Evolutionary conservation across 2,113 vertebrate genomes (phyloP).

Genomic region (Cheirogaleus medius): DNA sequence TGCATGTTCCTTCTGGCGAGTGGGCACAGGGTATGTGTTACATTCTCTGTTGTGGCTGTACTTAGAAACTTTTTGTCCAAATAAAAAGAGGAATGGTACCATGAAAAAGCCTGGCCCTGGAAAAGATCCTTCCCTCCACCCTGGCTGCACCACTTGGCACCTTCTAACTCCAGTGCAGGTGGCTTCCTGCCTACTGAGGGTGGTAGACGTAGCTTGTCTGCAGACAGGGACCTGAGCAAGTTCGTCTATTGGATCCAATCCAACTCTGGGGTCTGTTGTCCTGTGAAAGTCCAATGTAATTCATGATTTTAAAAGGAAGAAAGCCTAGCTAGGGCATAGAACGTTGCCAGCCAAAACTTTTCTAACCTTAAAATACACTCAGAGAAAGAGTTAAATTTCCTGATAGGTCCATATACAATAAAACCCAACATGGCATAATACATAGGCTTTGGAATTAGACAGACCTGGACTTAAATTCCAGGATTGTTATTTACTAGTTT

Average conservation of each 20-base stretch:
- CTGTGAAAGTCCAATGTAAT: not conserved
- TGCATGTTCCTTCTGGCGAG: not conserved
- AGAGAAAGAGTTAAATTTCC: not conserved
- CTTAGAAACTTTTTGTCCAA: not conserved
- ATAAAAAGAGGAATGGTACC: not conserved
- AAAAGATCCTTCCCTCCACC: not conserved
- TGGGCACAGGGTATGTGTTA: not conserved
- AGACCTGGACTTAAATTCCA: not conserved
- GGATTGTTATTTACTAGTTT: not conserved
- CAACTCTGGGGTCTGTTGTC: not conserved
- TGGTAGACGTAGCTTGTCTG: accelerated
- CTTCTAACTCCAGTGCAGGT: too few relatives aligned
- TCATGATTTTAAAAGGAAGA: not conserved
- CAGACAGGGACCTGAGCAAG: not conserved
- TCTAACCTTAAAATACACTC: not conserved
- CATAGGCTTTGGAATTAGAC: not conserved
- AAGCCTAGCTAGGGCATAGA: not conserved
- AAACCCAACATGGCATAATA: not conserved
- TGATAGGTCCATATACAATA: not conserved
- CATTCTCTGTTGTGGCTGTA: not conserved
- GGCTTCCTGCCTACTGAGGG: not conserved
- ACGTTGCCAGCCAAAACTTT: not conserved
- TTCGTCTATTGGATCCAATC: not conserved
- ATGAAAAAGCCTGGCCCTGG: not conserved
- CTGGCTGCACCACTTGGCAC: accelerated